Conservation (phyloP, 2,797 vertebrate genomes). For the Garrulus glandarius region DNA sequence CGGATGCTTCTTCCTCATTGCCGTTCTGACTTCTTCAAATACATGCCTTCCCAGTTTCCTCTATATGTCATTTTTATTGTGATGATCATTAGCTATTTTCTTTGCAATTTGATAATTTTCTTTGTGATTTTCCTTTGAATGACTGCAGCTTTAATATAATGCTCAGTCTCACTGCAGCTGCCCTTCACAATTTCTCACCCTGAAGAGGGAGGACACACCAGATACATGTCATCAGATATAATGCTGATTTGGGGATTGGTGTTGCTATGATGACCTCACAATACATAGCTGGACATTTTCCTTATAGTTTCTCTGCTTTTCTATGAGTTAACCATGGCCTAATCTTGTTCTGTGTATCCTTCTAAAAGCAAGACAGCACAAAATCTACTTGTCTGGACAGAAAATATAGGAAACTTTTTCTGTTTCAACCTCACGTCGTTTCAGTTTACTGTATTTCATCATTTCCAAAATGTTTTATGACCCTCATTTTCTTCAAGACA, state of each 20-base stretch:
- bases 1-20: neutral
- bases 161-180: neutral
- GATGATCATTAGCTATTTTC: neutral
- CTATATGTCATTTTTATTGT: neutral
- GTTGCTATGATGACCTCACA: neutral
- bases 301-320: neutral
- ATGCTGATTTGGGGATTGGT: neutral
- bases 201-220: neutral
- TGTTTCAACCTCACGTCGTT: neutral
- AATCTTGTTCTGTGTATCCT: neutral
- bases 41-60: neutral
- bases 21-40: neutral
- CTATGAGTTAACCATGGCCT: neutral
- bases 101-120: neutral
- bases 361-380: neutral
- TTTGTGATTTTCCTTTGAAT: neutral
- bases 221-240: neutral
- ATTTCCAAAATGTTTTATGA: neutral
- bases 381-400: neutral
- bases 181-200: neutral
- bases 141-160: neutral
- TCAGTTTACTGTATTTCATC: neutral
- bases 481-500: neutral
- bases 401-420: neutral
- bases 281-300: neutral